Conservation (phyloP, 2,888 invertebrate species). For the Ectemnius lituratus region DNA sequence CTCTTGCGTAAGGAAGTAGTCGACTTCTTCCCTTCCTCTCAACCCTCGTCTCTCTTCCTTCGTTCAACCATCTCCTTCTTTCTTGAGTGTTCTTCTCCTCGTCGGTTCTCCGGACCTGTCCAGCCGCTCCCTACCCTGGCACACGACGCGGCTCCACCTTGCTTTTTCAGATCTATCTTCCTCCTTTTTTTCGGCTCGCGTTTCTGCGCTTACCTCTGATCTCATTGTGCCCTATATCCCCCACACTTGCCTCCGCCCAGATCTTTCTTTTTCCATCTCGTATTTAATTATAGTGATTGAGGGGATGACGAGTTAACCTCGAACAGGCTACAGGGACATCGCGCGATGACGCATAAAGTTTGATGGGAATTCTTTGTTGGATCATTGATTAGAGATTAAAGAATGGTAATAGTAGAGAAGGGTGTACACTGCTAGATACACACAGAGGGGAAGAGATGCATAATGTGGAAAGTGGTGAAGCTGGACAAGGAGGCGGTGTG, state of each 20-base stretch:
- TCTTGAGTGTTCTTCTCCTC: conserved; percentile 17
- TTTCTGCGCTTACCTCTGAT: conserved; percentile 11
- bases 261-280: too few species aligned
- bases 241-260: too few species aligned
- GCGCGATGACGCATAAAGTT: neutral
- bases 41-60: conserved; percentile 33
- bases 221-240: neutral
- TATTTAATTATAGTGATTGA: too few species aligned
- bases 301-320: too few species aligned
- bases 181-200: conserved; percentile 1
- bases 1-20: conserved; percentile 72
- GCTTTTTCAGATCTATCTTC: conserved; percentile 16
- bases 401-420: conserved; percentile 13
- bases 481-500: neutral
- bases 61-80: conserved; percentile 30
- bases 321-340: neutral
- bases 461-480: conserved; percentile 34
- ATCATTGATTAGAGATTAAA: conserved; percentile 2
- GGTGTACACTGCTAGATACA: neutral
- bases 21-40: conserved; percentile 46
- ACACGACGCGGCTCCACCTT: conserved; percentile 1
- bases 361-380: neutral
- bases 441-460: conserved; percentile 21
- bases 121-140: conserved; percentile 26
- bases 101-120: conserved; percentile 12